Conservation (phyloP, 2,797 vertebrate genomes). For the Tenualosa ilisha region DNA sequence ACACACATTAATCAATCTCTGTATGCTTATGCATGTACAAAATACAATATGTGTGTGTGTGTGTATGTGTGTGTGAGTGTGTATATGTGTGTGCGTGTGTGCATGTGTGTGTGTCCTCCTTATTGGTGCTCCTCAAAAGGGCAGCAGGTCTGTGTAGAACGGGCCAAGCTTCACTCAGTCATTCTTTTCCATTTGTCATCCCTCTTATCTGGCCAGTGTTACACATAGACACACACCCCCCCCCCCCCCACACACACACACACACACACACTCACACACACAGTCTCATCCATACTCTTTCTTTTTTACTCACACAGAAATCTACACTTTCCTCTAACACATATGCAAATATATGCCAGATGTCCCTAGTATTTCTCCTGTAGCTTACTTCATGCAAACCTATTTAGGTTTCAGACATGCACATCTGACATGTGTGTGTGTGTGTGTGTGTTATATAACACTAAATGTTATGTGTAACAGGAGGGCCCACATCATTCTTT, state of each 20-base stretch:
- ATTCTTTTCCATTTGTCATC: conserved; percentile 66
- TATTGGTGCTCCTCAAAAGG: background rate
- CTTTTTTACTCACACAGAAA: background rate
- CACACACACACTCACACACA: conserved; percentile 14
- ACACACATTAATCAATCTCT: too few species aligned
- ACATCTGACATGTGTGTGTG: too few species aligned
- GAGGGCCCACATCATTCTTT: conserved; percentile 30
- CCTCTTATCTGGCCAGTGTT: conserved; percentile 75
- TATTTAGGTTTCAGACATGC: too few species aligned
- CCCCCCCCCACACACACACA: background rate
- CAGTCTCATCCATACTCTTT: background rate
- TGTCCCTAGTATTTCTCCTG: conserved; percentile 46
- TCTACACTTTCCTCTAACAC: too few species aligned
- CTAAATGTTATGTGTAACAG: conserved; percentile 6
- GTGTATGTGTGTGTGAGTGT: background rate
- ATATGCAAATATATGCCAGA: conserved; percentile 69
- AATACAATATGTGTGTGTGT: background rate
- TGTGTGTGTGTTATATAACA: conserved; percentile 8
- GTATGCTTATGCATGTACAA: too few species aligned
- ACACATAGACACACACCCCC: conserved; percentile 40
- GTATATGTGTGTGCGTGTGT: conserved; percentile 2
- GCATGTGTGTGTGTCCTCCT: background rate
- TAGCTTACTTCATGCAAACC: too few species aligned
- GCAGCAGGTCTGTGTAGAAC: conserved; percentile 59
- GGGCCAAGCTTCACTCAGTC: conserved; percentile 54